Conservation (phyloP, 2,113 vertebrate species). For the Sebastes schlegelii region DNA sequence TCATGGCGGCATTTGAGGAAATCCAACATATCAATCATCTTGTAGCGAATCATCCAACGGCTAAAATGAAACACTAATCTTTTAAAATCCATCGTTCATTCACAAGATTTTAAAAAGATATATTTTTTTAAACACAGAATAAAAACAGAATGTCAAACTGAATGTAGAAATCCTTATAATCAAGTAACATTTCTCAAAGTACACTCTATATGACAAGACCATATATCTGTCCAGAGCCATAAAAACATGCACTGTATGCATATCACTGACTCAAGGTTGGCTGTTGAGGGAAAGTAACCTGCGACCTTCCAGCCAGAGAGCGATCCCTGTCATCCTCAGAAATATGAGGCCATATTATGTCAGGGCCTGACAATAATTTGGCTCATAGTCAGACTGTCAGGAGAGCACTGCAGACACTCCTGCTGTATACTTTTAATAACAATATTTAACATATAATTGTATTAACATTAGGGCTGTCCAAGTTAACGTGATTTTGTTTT, state of each 20-base stretch:
- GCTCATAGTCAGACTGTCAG: conserved; percentile 4
- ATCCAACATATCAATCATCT: background rate
- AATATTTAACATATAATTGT: background rate
- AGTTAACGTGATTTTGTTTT: no score
- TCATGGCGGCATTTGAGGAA: background rate
- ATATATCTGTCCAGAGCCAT: conserved; percentile 3
- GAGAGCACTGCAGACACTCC: background rate
- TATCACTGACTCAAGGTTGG: conserved; percentile 40
- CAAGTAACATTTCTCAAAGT: background rate
- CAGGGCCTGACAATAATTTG: conserved; percentile 25
- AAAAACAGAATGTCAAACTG: conserved; percentile 1
- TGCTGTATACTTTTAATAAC: background rate
- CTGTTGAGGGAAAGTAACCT: conserved; percentile 26
- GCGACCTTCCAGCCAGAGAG: conserved; percentile 34
- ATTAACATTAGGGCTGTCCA: background rate
- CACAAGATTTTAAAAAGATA: background rate
- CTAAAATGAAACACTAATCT: background rate
- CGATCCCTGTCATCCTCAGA: conserved; percentile 34
- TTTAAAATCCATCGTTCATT: background rate
- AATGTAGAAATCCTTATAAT: background rate
- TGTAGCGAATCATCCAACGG: background rate
- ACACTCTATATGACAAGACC: background rate
- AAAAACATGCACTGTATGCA: background rate
- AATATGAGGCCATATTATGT: conserved; percentile 48
- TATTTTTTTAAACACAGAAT: background rate